Evolutionary conservation across 2,888 invertebrate species (phyloP).

Genomic region (Acanthosepion lycidas): DNA sequence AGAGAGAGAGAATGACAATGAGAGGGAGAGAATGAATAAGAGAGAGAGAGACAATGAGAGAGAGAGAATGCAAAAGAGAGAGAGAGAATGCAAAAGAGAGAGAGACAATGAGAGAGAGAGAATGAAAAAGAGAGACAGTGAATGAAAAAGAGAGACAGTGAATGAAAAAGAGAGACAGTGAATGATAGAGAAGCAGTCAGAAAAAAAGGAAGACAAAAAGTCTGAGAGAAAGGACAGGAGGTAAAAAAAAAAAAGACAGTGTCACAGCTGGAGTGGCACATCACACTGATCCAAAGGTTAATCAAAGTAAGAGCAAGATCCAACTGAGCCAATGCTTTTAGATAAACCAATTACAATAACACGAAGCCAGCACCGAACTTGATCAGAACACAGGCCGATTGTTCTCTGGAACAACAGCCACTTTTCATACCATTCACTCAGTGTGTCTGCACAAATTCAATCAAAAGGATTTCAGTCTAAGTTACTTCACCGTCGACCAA

Average conservation of each 20-base stretch:
- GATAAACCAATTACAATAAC: not conserved
- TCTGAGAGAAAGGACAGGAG: not conserved
- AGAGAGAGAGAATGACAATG: too few species aligned
- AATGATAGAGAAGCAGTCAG: not conserved
- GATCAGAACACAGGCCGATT: constrained; percentile 20
- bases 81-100: not conserved
- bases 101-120: not conserved
- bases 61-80: not conserved
- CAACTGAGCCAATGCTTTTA: not conserved
- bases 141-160: not conserved
- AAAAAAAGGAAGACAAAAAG: not conserved
- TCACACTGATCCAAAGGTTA: constrained; percentile 8
- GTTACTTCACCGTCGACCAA: not conserved
- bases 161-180: not conserved
- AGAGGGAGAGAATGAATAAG: too few species aligned
- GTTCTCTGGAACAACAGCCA: constrained; percentile 23
- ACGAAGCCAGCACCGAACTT: not conserved
- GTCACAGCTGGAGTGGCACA: constrained; percentile 8
- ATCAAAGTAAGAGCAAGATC: constrained; percentile 9
- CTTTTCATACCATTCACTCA: not conserved
- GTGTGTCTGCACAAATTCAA: not conserved
- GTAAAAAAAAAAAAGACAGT: not conserved
- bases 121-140: not conserved
- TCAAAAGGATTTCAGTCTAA: constrained; percentile 6
- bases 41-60: too few species aligned